Evolutionary conservation across 2,113 vertebrate species (phyloP).

Genomic region (Chiloscyllium plagiosum): DNA sequence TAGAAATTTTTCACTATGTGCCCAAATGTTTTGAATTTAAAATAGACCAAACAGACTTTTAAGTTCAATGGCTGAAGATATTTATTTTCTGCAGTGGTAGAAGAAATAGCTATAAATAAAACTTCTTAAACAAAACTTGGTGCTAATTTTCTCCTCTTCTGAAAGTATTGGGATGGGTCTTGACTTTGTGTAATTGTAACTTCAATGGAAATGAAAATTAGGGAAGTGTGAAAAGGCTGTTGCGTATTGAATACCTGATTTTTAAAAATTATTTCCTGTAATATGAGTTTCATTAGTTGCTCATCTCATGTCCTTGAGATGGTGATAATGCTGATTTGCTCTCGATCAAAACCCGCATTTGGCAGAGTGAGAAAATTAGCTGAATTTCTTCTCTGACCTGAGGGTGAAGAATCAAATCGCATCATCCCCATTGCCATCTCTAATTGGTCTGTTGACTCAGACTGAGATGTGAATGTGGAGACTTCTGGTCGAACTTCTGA

Average conservation of each 20-base stretch:
- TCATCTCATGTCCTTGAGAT: not conserved
- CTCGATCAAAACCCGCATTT: not conserved
- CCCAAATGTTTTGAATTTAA: no score
- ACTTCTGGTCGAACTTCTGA: not conserved
- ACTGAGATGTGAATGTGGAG: not conserved
- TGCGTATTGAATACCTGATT: not conserved
- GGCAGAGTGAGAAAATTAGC: not conserved
- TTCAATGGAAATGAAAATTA: not conserved
- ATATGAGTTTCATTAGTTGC: not conserved
- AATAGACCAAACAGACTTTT: no score
- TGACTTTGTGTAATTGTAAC: not conserved
- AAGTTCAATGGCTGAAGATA: no score
- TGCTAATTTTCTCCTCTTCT: not conserved
- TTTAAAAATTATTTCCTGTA: not conserved
- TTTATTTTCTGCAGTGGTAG: no score
- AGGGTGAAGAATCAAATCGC: not conserved
- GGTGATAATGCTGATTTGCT: no score
- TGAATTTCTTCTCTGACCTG: not conserved
- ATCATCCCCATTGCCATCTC: not conserved
- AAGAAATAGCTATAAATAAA: no score
- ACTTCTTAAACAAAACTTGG: no score
- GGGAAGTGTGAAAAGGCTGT: no score
- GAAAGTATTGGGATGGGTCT: not conserved
- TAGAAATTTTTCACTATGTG: no score
- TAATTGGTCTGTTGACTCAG: not conserved